A percentile compares a stretch with the other conserved stretches of the same genome.
These are phyloP conservation scores for Aulostomus chinensis DNA, from an alignment of 2,797 vertebrate genomes.

Conservation along the genomic window DNA sequence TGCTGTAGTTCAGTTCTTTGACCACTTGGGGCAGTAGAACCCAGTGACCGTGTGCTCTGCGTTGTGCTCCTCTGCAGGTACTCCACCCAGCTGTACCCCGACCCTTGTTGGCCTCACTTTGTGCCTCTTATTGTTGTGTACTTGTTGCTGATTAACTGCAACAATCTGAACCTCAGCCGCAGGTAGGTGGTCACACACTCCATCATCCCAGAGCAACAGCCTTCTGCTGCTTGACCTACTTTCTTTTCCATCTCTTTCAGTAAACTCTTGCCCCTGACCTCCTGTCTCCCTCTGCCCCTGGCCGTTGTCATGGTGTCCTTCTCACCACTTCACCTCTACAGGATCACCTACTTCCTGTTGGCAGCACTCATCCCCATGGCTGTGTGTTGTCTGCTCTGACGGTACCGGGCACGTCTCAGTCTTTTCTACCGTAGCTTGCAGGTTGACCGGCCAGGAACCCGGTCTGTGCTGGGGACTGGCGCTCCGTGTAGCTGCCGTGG, in stretches of 20 bases:
- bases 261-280: constrained; percentile 84
- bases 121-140: constrained; percentile 82
- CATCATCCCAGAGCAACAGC: not conserved
- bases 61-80: constrained; percentile 78
- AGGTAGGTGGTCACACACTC: constrained; percentile 78
- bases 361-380: constrained; percentile 82
- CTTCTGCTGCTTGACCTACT: not conserved
- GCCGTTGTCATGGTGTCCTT: constrained; percentile 87
- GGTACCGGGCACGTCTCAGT: constrained; percentile 20
- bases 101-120: constrained; percentile 87
- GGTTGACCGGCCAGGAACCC: not conserved
- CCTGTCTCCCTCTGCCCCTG: constrained; percentile 84
- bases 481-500: constrained; percentile 25
- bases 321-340: constrained; percentile 89
- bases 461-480: too few species aligned
- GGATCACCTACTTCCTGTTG: constrained; percentile 85
- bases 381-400: constrained; percentile 85
- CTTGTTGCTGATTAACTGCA: constrained; percentile 88
- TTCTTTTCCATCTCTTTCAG: constrained; percentile 67
- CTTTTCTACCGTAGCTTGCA: not conserved
- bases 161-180: constrained; percentile 79
- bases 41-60: too few species aligned
- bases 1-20: not conserved
- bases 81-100: constrained; percentile 85
- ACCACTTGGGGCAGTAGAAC: too few species aligned